A percentile compares a stretch with the other conserved stretches of the same genome.
Evolutionary conservation across 2,888 invertebrate genomes (phyloP).

Genomic region (Spicauda simplicius): DNA sequence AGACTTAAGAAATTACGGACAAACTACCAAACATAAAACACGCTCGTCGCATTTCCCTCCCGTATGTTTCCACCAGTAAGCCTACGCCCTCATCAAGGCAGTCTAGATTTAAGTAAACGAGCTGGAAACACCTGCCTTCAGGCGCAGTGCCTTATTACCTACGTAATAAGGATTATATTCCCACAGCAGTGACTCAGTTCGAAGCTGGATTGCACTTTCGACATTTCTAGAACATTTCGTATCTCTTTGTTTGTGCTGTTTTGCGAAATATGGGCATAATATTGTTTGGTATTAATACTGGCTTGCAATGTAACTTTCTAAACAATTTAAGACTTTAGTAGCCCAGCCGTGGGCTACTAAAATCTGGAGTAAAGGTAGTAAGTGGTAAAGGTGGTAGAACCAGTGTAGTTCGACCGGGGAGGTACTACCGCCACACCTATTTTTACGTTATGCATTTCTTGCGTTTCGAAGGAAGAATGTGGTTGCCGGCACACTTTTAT

Average conservation of each 20-base stretch:
- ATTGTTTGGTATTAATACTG: conserved; percentile 11
- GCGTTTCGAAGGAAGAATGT: too few species aligned
- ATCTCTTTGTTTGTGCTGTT: conserved; percentile 30
- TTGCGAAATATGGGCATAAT: conserved; percentile 28
- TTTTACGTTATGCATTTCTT: too few species aligned
- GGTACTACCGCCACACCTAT: too few species aligned
- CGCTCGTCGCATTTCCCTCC: conserved; percentile 27
- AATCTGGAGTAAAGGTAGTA: too few species aligned
- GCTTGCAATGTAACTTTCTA: background rate
- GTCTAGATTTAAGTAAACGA: conserved; percentile 53
- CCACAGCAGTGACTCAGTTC: background rate
- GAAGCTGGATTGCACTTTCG: conserved; percentile 37
- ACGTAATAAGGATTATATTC: conserved; percentile 19
- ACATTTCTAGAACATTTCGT: conserved; percentile 42
- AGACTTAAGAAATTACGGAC: too few species aligned
- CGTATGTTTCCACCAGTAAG: conserved; percentile 51
- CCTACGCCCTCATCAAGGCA: conserved; percentile 79
- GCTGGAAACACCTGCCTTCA: conserved; percentile 30
- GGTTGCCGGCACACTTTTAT: too few species aligned
- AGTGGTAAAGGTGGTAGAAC: too few species aligned
- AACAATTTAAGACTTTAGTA: background rate
- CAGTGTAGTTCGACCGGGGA: too few species aligned
- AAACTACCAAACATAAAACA: too few species aligned
- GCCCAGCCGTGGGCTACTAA: too few species aligned
- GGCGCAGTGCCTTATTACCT: background rate